Evolutionary conservation across 2,888 invertebrate species (phyloP).

Genomic region (Phaedon cochleariae): DNA sequence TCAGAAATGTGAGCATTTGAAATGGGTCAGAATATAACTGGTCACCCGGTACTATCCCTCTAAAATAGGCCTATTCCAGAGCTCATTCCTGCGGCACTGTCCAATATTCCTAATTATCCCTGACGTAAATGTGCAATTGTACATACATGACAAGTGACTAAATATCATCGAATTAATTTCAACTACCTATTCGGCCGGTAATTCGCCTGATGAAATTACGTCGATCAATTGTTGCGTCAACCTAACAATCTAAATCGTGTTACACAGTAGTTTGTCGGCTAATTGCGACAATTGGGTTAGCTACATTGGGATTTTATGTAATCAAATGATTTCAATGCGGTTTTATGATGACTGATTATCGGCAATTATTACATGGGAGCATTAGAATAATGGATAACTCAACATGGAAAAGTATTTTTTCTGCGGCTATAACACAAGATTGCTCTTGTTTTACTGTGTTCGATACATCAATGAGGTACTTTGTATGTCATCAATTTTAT

Average conservation of each 20-base stretch:
- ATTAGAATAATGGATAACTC: neutral
- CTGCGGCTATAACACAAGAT: too few relatives aligned
- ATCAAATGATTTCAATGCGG: neutral
- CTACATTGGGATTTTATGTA: neutral
- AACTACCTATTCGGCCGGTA: neutral
- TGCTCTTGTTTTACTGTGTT: too few relatives aligned
- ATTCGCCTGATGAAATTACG: constrained; percentile 5
- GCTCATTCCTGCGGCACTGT: neutral
- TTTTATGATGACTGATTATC: neutral
- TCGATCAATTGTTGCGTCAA: constrained; percentile 10
- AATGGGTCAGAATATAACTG: too few relatives aligned
- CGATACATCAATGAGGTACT: too few relatives aligned
- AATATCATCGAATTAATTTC: constrained; percentile 9
- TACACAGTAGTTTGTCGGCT: neutral
- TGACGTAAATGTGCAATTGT: too few relatives aligned
- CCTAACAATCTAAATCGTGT: constrained; percentile 3
- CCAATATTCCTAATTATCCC: neutral
- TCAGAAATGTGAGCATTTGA: too few relatives aligned
- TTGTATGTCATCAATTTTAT: too few relatives aligned
- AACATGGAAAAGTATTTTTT: neutral
- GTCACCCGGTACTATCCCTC: too few relatives aligned
- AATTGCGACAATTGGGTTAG: neutral
- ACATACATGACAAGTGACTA: neutral
- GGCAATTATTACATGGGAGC: neutral
- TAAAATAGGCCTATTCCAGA: too few relatives aligned